Conservation (phyloP, 2,888 invertebrate genomes). For the Chorisops tibialis region DNA sequence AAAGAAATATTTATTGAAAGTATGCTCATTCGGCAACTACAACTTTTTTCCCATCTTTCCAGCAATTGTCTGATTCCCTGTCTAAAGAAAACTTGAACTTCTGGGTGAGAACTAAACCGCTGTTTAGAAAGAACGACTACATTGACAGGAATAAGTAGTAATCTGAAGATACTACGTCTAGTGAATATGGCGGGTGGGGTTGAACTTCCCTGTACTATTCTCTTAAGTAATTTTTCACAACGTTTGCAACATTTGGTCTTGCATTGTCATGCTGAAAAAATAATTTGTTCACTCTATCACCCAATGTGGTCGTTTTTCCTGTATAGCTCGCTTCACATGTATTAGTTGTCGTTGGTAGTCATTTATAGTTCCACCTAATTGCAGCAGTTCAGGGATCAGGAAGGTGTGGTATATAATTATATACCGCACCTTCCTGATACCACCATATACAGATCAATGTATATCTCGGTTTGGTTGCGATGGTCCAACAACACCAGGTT, state of each 20-base stretch:
- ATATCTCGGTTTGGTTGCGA: constrained; percentile 5
- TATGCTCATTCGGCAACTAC: constrained; percentile 12
- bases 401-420: background rate
- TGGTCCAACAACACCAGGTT: constrained; percentile 8
- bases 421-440: background rate
- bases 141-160: constrained; percentile 16
- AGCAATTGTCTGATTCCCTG: constrained; percentile 3
- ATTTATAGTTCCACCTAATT: no score
- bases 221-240: no score
- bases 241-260: no score
- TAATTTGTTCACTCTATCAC: no score
- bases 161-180: no score
- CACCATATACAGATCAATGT: constrained; percentile 16
- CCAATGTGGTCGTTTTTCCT: no score
- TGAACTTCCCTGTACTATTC: no score
- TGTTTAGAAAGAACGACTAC: background rate
- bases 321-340: no score
- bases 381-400: background rate
- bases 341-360: background rate
- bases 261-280: no score
- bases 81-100: constrained; percentile 3
- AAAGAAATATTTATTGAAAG: no score
- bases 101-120: background rate
- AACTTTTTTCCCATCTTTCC: constrained; percentile 19
- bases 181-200: no score